Evolutionary conservation across 2,888 invertebrate species (phyloP), one percentile per base, ranked within the genome.

Genomic region (Syrista parreyssii): DNA sequence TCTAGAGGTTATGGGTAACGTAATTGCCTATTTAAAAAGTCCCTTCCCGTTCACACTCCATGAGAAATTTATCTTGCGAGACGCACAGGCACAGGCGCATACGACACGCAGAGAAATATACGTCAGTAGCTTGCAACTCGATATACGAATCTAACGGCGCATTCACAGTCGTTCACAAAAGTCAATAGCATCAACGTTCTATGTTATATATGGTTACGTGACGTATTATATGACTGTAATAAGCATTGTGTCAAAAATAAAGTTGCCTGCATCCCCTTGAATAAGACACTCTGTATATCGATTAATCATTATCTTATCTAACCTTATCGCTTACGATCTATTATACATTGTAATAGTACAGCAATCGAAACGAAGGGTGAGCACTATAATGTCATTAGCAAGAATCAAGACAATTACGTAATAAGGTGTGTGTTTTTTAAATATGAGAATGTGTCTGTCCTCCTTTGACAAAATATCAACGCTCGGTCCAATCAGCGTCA

Each of bases 221-320:
- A 55, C 23, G 2, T 55, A 55, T 55, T 23, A 9, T 23, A 55
- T 0, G 55, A 55, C 23, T 23, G 55, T 23, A 23, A 55, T 55
- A 55, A 23, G 55, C 55, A 55, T 71, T 23, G 71, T 32, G 71
- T 31, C 31, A 71, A 78, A 81, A 82, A 81, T 82, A 80, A 84
- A 79, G 75, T 86, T 82, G 85, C 82, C 85, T 85, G 84, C 82
- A 81, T 84, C 86, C 83, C 85, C 83, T 85, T 82, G 83, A 80
- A 80, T 80, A 83, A 76, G 85, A 82, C 79, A 80, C 81, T 80
- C 80, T 76, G 75, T 76, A 78, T 76, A 78, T 78, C 30, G 33
- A 74, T 33, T 34, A 74, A 11, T 12, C 1, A 71, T 32, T 23
- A 32, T 74, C 74, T 74, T 74, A 35, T n/a, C 74, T 74, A 74